Conservation (phyloP, 30 jellyfish, hydroid and myxozoan species). For the Haliclystus octoradiatus region DNA sequence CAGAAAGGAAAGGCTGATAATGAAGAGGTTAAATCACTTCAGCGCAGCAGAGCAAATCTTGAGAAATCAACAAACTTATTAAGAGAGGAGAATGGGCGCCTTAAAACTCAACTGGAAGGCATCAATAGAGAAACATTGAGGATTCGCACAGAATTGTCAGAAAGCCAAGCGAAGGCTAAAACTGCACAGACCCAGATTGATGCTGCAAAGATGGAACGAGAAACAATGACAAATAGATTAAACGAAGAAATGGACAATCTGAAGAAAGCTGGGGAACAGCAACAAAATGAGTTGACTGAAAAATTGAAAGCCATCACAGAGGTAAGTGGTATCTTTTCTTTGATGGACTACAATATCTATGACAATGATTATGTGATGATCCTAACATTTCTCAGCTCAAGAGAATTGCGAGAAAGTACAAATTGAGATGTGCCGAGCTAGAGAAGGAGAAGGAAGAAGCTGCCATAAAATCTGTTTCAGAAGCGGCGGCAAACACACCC, state of each 20-base stretch:
- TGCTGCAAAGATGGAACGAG: slow-evolving; percentile 46
- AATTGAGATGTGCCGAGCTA: slow-evolving; percentile 44
- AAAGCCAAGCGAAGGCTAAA: slow-evolving; percentile 7
- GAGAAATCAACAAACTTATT: slow-evolving; percentile 58
- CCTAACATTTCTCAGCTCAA: slow-evolving; percentile 32
- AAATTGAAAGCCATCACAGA: slow-evolving; percentile 22
- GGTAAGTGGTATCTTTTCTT: slow-evolving; percentile 23
- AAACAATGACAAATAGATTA: slow-evolving; percentile 18
- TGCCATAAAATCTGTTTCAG: slow-evolving; percentile 8
- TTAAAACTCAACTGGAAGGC: slow-evolving; percentile 62
- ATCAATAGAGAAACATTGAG: slow-evolving; percentile 49
- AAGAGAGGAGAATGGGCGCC: slow-evolving; percentile 62
- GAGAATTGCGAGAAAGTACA: slow-evolving; percentile 68
- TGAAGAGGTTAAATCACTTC: slow-evolving; percentile 59
- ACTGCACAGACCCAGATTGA: slow-evolving; percentile 42
- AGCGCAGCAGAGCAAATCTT: slow-evolving; percentile 41
- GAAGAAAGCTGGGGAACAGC: slow-evolving; percentile 35
- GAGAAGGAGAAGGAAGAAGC: slow-evolving; percentile 26
- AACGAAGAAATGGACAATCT: slow-evolving; percentile 32
- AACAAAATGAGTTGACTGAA: slow-evolving; percentile 20
- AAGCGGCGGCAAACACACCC: slow-evolving; percentile 3
- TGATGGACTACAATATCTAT: too few species aligned
- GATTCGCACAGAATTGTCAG: slow-evolving; percentile 19
- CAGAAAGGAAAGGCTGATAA: slow-evolving; percentile 67
- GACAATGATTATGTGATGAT: not conserved